Conservation (phyloP, 2,113 vertebrate species). For the Zeus faber region DNA sequence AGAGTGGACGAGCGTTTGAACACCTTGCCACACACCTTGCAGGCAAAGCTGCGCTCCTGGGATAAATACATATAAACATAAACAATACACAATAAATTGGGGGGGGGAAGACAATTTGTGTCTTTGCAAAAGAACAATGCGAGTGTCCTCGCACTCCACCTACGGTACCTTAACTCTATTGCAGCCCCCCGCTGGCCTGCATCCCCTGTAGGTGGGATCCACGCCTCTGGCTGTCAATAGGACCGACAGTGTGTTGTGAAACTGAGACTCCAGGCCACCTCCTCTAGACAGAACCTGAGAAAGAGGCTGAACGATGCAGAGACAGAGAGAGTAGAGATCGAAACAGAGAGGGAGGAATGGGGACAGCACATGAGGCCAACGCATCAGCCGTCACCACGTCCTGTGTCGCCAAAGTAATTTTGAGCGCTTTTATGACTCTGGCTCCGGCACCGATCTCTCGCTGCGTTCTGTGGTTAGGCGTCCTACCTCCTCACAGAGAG, state of each 20-base stretch:
- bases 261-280: conserved; percentile 39
- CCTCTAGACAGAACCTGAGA: conserved; percentile 52
- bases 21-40: conserved; percentile 72
- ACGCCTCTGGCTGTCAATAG: conserved; percentile 27
- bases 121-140: no score
- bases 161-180: conserved; percentile 55
- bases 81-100: background rate
- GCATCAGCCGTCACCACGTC: no score
- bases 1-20: conserved; percentile 71
- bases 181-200: conserved; percentile 27
- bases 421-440: no score
- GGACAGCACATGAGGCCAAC: no score
- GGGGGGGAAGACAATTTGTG: no score
- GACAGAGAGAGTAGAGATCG: background rate
- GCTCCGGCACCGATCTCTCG: no score
- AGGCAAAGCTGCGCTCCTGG: conserved; percentile 75
- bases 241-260: conserved; percentile 28
- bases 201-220: conserved; percentile 17
- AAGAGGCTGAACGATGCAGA: conserved; percentile 31
- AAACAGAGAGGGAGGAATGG: no score
- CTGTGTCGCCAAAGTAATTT: no score
- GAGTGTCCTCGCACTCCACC: no score
- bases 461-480: no score
- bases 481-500: conserved; percentile 70
- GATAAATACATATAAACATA: conserved; percentile 2